phyloP scores from a whole-genome alignment of 2,113 vertebrate species.

The Solea senegalensis region DNA sequence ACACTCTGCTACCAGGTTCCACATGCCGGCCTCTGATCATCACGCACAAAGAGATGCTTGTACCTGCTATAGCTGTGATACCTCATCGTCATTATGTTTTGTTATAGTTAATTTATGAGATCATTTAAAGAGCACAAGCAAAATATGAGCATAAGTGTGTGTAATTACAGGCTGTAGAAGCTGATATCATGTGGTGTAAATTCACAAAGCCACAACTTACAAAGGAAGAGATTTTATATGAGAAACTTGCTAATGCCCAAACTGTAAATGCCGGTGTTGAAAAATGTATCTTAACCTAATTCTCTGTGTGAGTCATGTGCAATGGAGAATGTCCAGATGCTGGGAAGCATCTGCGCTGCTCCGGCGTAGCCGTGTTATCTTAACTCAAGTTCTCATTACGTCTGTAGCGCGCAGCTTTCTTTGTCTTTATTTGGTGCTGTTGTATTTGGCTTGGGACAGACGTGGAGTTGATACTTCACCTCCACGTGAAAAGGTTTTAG shows the following conservation, averaged over 20 bases:
- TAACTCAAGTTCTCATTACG: slow-evolving; percentile 15
- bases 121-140: too few species aligned
- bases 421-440: slow-evolving; percentile 56
- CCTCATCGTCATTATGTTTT: slow-evolving; percentile 38
- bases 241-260: neutral
- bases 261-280: neutral
- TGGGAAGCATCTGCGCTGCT: slow-evolving; percentile 29
- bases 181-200: neutral
- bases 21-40: slow-evolving; percentile 32
- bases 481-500: neutral
- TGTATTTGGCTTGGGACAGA: slow-evolving; percentile 28
- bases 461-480: slow-evolving; percentile 25
- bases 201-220: neutral
- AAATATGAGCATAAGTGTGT: too few species aligned
- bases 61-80: slow-evolving; percentile 33
- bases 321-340: neutral
- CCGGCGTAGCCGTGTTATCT: slow-evolving; percentile 24
- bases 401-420: slow-evolving; percentile 15
- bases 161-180: too few species aligned
- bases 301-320: neutral
- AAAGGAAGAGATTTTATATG: neutral
- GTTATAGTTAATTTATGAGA: too few species aligned
- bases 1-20: slow-evolving; percentile 45
- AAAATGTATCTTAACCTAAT: neutral
- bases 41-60: slow-evolving; percentile 49